A percentile compares a stretch with the other conserved stretches of the same genome.
Evolutionary conservation across 2,888 invertebrate genomes (phyloP).

Genomic region (Dascillus cervinus): DNA sequence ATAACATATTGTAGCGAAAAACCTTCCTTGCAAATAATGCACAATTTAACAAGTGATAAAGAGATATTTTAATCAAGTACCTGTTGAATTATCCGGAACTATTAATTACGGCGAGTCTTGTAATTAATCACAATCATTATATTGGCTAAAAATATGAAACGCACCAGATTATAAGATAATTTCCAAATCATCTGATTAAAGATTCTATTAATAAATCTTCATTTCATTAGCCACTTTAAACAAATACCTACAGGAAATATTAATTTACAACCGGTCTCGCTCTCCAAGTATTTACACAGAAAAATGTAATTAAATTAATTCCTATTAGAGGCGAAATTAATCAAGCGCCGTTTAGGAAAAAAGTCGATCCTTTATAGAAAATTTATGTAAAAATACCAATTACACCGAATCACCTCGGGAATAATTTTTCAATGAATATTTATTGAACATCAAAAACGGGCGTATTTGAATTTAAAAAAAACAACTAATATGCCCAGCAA

Average conservation of each 20-base stretch:
- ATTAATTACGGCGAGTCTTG: too few relatives aligned
- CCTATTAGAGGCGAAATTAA: conserved; percentile 2
- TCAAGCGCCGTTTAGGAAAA: conserved; percentile 5
- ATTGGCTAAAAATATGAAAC: too few relatives aligned
- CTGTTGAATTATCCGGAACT: too few relatives aligned
- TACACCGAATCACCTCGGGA: conserved; percentile 3
- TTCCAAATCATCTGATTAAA: neutral
- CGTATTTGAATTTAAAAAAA: conserved; percentile 11
- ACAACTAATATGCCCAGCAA: conserved; percentile 11
- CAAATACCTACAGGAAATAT: conserved; percentile 1
- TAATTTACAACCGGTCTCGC: neutral
- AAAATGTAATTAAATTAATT: neutral
- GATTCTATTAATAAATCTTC: neutral
- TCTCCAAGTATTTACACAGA: neutral
- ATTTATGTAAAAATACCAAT: conserved; percentile 6
- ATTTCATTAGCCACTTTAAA: neutral
- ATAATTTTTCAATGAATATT: conserved; percentile 9
- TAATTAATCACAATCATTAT: too few relatives aligned
- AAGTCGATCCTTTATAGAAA: neutral
- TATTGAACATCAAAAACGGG: conserved; percentile 3
- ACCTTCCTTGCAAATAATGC: too few relatives aligned
- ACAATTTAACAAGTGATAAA: too few relatives aligned
- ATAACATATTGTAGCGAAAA: too few relatives aligned
- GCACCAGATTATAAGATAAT: too few relatives aligned
- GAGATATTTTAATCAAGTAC: too few relatives aligned